Evolutionary conservation across 2,797 vertebrate species (phyloP).

Genomic region (Mormyrops boulengeri): DNA sequence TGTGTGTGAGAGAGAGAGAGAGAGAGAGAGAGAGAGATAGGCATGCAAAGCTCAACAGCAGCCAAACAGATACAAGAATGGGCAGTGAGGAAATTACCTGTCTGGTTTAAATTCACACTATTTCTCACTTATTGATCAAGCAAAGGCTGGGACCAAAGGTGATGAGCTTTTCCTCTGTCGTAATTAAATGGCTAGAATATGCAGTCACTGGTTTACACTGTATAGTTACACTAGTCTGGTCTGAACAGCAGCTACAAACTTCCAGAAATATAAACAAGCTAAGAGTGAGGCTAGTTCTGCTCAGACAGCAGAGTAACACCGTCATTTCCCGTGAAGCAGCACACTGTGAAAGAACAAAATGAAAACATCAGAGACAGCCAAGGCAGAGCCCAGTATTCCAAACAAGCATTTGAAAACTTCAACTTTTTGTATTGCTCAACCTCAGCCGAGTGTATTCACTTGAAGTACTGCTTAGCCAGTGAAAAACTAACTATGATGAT

Average conservation of each 20-base stretch:
- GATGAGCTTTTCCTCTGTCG: conserved; percentile 22
- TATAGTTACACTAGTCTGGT: neutral
- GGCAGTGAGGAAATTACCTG: conserved; percentile 26
- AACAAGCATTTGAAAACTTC: conserved; percentile 41
- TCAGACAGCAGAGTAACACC: neutral
- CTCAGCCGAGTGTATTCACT: conserved; percentile 33
- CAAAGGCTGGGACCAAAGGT: conserved; percentile 18
- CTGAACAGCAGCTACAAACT: neutral
- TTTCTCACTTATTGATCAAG: conserved; percentile 30
- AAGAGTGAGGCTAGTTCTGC: neutral
- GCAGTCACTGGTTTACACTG: neutral
- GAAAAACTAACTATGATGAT: conserved; percentile 34
- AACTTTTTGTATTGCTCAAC: conserved; percentile 28
- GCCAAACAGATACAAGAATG: neutral
- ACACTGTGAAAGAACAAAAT: conserved; percentile 24
- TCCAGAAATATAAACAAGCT: neutral
- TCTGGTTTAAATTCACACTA: conserved; percentile 30
- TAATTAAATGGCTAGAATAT: conserved; percentile 31
- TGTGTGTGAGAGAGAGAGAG: neutral
- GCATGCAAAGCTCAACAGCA: neutral
- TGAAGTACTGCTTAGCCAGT: conserved; percentile 20
- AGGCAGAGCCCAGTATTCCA: conserved; percentile 24
- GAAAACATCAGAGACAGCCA: conserved; percentile 32
- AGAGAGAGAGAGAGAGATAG: neutral
- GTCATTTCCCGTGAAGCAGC: conserved; percentile 19